Base-by-base conservation (phyloP, 2,888 invertebrate species). In the Dasypogon diadema region DNA sequence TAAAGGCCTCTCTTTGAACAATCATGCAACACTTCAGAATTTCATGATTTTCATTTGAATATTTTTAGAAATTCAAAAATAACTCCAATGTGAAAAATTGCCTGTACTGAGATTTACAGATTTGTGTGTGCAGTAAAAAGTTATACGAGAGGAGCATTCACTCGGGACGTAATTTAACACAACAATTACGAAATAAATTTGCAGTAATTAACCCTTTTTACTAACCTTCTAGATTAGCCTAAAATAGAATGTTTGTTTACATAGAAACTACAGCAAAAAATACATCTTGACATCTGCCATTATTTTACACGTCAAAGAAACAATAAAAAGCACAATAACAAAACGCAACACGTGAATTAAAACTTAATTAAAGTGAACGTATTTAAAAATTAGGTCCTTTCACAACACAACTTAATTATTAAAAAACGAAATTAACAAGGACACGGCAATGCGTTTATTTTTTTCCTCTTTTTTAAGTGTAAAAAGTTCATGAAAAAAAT, bases 31-130 rank as follows among this genome's bases (percentile, higher is more conserved):
- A 54, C 30, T 54, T 70, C 70, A 70, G 34, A 70, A 70, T 30
- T 70, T 65, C 65, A 65, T 65, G 42, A 65, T 48, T 65, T 65
- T 65, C 65, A 74, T 75, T 77, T 54, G 73, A 73, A 74, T 77
- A 77, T 77, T 77, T 77, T 75, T 77, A 77, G 77, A 77, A 65
- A 56, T 77, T 77, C 77, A 75, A 77, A 77, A 77, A 77, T 77
- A 77, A 75, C 75, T 63, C 60, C 34, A 2, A 18, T 37, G 65
- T 65, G 26, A 65, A 65, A 48, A 60, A 60, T 4, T 22, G 16
- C 24, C 22, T 22, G 46, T 22, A 42, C 65, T 21, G 42, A 37
- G 48, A 26, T 65, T 65, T 48, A 46, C 12, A 42, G 42, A 42
- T 30, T 30, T 42, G 48, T 42, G 42, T 65, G 21, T 14, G 48